Base-by-base conservation (phyloP, 2,888 invertebrate genomes). In the Lymantria dispar region DNA sequence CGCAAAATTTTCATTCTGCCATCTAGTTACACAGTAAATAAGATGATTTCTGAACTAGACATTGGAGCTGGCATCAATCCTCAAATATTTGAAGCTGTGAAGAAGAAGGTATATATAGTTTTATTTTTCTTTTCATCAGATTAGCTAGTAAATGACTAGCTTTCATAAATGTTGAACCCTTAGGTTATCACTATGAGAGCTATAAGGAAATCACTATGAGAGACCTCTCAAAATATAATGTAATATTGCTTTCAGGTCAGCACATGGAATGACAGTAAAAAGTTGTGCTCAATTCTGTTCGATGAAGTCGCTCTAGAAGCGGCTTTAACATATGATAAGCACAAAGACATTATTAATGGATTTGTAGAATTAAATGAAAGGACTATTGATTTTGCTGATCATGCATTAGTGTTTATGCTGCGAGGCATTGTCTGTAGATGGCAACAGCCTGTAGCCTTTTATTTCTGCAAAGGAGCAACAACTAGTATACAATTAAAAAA, bases 371-470 rank as follows among this genome's bases (percentile, higher is more conserved):
- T 49, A 15, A 39, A 44, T 11, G 9, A 30, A 9, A 44, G 33
- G 33, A 39, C 22, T n/a, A 40, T 33, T 30, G 14, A 49, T 5
- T 46, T 50, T 42, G 50, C 46, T 22, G 47, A 50, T 30, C 50
- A 50, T 50, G 50, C 47, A n/a, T 43, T 50, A 3, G 46, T 46
- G 7, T 50, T 49, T 44, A 49, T 49, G 48, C n/a, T 49, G 29
- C 10, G 44, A 22, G 48, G 48, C 15, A 44, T 44, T n/a, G 40
- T 49, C 8, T 33, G 9, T 15, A 49, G 44, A 31, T 49, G 48
- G 44, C 44, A 49, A 33, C 48, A 49, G 15, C 48, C 48, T 22
- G 11, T 49, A 22, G 44, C 44, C 9, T 49, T 40, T 44, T 49
- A 49, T 44, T 49, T 49, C 12, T 44, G 44, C 15, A 40, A 44